A percentile compares a stretch with the other conserved stretches of the same genome.
Evolutionary conservation across 2,797 vertebrate species (phyloP).

Genomic region (Calcarius lapponicus): DNA sequence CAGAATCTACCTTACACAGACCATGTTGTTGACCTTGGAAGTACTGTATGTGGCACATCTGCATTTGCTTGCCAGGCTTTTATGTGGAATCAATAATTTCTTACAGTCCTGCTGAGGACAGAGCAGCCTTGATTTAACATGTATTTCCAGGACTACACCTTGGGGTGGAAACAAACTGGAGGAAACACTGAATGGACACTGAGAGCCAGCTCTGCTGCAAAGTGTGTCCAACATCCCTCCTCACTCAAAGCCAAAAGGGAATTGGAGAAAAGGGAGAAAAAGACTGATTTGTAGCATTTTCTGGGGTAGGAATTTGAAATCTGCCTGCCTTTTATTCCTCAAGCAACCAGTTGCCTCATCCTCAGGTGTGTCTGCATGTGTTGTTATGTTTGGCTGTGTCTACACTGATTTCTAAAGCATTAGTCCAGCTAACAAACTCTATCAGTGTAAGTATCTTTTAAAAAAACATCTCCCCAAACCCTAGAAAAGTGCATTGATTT

Average conservation of each 20-base stretch:
- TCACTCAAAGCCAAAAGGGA: not conserved
- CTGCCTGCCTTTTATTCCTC: not conserved
- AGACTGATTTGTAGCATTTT: not conserved
- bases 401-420: not conserved
- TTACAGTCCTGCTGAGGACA: not conserved
- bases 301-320: not conserved
- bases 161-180: not conserved
- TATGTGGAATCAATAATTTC: not conserved
- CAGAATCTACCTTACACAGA: not conserved
- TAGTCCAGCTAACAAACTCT: not conserved
- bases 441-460: not conserved
- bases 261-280: not conserved
- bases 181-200: fast-evolving
- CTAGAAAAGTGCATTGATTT: not conserved
- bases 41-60: not conserved
- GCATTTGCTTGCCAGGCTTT: not conserved
- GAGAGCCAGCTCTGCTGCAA: not conserved
- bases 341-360: not conserved
- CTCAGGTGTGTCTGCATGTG: not conserved
- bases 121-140: not conserved
- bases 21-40: not conserved
- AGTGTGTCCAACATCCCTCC: not conserved
- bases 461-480: not conserved
- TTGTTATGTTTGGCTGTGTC: not conserved
- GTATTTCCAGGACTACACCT: not conserved